These are phyloP conservation scores for Tragulus kanchil DNA, from an alignment of 2,113 vertebrate species.

Conservation along the genomic window DNA sequence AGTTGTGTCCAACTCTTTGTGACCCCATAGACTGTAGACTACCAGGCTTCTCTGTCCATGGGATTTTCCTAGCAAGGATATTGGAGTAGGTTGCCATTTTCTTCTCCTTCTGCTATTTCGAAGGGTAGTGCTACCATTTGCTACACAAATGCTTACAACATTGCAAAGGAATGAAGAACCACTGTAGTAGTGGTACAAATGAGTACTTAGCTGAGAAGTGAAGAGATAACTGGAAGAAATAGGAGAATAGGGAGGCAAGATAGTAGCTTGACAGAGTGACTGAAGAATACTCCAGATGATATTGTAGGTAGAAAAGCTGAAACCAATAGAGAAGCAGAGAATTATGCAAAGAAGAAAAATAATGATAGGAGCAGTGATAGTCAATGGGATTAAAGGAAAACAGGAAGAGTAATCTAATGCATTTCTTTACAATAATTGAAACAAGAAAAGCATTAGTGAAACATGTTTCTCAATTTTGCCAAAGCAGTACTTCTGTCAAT, in stretches of 20 bases:
- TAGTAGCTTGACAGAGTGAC: background rate
- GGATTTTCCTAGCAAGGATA: background rate
- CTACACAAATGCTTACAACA: background rate
- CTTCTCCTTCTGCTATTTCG: background rate
- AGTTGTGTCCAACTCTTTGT: background rate
- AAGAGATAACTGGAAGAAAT: background rate
- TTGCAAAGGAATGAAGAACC: background rate
- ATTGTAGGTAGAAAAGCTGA: background rate
- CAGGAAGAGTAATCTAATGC: background rate
- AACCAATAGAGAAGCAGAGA: background rate
- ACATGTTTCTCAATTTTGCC: background rate
- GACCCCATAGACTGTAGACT: background rate
- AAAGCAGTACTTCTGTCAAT: background rate
- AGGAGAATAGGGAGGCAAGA: no score
- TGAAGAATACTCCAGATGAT: background rate
- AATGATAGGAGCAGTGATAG: background rate
- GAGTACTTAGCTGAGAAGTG: background rate
- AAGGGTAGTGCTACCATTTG: no score
- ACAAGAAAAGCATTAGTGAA: background rate
- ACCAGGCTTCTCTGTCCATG: background rate
- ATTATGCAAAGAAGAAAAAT: background rate
- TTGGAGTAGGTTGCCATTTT: background rate
- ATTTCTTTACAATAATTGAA: background rate
- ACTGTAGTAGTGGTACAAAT: background rate
- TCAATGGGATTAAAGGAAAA: background rate